Base-by-base conservation (phyloP, 2,113 vertebrate species). In the Thomomys bottae region DNA sequence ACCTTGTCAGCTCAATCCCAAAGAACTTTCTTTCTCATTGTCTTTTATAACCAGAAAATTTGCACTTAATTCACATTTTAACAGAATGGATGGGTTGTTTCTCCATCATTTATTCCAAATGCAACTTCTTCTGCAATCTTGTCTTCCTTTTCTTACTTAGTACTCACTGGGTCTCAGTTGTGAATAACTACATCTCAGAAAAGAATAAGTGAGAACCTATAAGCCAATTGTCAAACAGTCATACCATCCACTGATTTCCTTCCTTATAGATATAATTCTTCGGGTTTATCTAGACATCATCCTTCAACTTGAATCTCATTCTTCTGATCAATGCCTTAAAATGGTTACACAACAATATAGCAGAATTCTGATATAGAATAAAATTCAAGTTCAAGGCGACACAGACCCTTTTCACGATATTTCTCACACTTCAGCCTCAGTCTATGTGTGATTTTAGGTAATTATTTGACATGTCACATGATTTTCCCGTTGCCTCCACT, bases 401-500 rank as follows among this genome's bases (percentile, higher is more conserved):
- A 79, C 40, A 85, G 45, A 85, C 79, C 2, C 9, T 32, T 85
- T 88, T 45, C 38, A 49, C 20, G 26, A 72, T 82, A 34, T 75
- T 85, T 5, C 18, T 21, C 20, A 79, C 12, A 64, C 10, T 73
- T 78, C 42, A 78, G 12, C n/a, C 6, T 78, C 34, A 57, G n/a
- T 30, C 30, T 89, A 18, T 3, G n/a, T 21, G 61, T 24, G 14
- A 40, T 73, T 68, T 34, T 54, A 49, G 10, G 30, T 92, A 81
- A 88, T 70, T 82, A 64, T 8, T 83, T 59, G 23, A 70, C 70
- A 40, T 76, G 57, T 75, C 28, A 67, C 88, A 86, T 61, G 1
- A 70, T 82, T 86, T 89, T 82, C 23, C 45, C 75, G 20, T 83
- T 88, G 84, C 32, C 17, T 84, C 24, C 64, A 67, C 8, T 80